These are phyloP conservation scores for Latheticus oryzae DNA, from an alignment of 2,888 invertebrate genomes.

Conservation along the genomic window DNA sequence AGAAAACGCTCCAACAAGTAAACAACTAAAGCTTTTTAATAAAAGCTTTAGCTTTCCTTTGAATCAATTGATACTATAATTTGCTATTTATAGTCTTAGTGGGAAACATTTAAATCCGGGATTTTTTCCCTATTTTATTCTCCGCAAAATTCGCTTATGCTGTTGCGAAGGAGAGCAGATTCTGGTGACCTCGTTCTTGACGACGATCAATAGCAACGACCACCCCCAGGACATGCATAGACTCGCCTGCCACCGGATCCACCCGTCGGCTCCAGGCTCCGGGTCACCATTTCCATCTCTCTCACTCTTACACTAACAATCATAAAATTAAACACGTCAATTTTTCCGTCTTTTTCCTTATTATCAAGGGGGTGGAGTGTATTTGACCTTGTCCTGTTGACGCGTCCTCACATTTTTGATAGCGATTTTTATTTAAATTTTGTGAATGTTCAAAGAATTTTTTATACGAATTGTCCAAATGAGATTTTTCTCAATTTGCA, in stretches of 20 bases:
- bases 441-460: not conserved
- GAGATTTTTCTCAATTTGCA: conserved; percentile 2
- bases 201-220: conserved; percentile 55
- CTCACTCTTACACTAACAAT: conserved; percentile 9
- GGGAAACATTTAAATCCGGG: too few relatives aligned
- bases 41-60: too few relatives aligned
- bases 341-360: conserved; percentile 2
- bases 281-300: conserved; percentile 35
- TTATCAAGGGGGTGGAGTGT: conserved; percentile 8
- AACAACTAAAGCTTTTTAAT: too few relatives aligned
- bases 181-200: conserved; percentile 57
- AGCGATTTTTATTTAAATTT: conserved; percentile 26
- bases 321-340: conserved; percentile 19
- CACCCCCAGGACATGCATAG: conserved; percentile 51
- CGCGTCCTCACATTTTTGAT: conserved; percentile 16
- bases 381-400: conserved; percentile 24
- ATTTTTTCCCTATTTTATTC: too few relatives aligned
- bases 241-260: conserved; percentile 49
- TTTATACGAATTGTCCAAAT: conserved; percentile 8
- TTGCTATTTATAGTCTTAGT: too few relatives aligned
- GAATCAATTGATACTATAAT: too few relatives aligned
- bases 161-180: conserved; percentile 56
- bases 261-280: conserved; percentile 44
- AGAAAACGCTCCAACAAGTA: too few relatives aligned
- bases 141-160: conserved; percentile 40